Percentiles rank a stretch among this genome's conserved stretches.
phyloP scores from a whole-genome alignment of 2,113 vertebrate genomes.

The Girardinichthys multiradiatus region DNA sequence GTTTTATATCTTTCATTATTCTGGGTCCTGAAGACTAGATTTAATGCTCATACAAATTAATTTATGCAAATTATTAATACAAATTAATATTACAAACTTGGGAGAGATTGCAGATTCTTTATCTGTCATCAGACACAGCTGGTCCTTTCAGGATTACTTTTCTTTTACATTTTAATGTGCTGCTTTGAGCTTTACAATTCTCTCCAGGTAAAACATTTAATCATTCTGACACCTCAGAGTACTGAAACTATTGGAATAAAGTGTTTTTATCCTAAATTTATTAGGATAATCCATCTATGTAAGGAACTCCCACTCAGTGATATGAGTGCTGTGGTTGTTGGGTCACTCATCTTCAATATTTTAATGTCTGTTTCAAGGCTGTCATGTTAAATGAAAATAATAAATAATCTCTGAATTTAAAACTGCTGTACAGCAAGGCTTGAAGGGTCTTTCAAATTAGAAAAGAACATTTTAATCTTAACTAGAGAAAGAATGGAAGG shows the following conservation, averaged over 20 bases:
- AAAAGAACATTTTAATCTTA: too few species aligned
- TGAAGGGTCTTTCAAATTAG: too few species aligned
- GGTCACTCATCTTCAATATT: conserved; percentile 57
- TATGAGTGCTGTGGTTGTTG: conserved; percentile 38
- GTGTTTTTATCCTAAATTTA: conserved; percentile 84
- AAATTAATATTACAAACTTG: conserved; percentile 74
- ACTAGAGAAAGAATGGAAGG: too few species aligned
- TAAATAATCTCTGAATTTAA: too few species aligned
- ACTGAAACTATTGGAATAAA: conserved; percentile 83
- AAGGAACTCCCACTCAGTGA: conserved; percentile 63
- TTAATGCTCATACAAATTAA: conserved; percentile 74
- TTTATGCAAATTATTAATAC: too few species aligned
- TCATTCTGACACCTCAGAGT: conserved; percentile 83
- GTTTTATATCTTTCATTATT: conserved; percentile 74
- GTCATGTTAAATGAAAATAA: too few species aligned
- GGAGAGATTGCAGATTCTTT: conserved; percentile 68
- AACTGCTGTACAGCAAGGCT: too few species aligned
- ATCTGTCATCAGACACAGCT: conserved; percentile 72
- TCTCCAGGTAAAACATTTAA: conserved; percentile 79
- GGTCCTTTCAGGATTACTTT: conserved; percentile 70
- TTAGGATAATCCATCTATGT: conserved; percentile 84
- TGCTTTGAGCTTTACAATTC: conserved; percentile 80
- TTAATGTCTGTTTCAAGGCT: conserved; percentile 44
- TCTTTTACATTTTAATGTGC: conserved; percentile 83
- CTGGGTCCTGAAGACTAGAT: conserved; percentile 66